Base-by-base conservation (phyloP, 2,888 invertebrate genomes). In the Philereme transversata region DNA sequence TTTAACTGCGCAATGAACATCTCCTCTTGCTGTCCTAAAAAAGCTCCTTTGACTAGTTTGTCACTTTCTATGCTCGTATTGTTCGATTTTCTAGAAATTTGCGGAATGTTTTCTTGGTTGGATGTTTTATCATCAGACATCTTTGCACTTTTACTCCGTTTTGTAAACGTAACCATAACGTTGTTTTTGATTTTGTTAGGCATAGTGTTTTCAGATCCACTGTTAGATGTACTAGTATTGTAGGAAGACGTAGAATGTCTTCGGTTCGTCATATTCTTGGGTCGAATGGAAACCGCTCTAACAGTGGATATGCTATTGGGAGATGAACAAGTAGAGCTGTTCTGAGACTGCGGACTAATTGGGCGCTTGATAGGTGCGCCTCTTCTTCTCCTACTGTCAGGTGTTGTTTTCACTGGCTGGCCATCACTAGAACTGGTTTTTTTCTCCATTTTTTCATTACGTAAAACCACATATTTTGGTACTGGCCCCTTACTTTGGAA, bases 241-340 rank as follows among this genome's bases (percentile, higher is more conserved):
- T 80, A 73, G 5, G 82, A 75, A 44, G 79, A 74, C 45, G 74
- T 61, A 4, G 81, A 80, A 66, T 78, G 74, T 70, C 69, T 80
- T 56, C 72, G 79, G 43, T 66, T 73, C 10, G 73, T 66, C 6
- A 68, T 49, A 48, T 66, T 74, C 67, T 76, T 84, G 51, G 69
- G 50, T 61, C 70, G 67, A 4, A 70, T 71, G n/a, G 78, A 69
- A 40, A 72, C 75, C 41, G 77, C 76, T 66, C 77, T 81, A n/a
- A 90, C 86, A 35, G 89, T 89, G 11, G 83, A 79, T 69, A 86
- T 68, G 68, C 88, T 90, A 59, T 83, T 87, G 33, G 80, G 83
- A 9, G 88, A 85, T 5, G 90, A 90, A 69, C 86, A 83, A 5
- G 86, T 77, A 11, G 89, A 88, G 69, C 89, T 87, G 62, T 81